These are phyloP conservation scores for Torymus aiolomorphi DNA, from an alignment of 2,888 invertebrate species.

Conservation along the genomic window DNA sequence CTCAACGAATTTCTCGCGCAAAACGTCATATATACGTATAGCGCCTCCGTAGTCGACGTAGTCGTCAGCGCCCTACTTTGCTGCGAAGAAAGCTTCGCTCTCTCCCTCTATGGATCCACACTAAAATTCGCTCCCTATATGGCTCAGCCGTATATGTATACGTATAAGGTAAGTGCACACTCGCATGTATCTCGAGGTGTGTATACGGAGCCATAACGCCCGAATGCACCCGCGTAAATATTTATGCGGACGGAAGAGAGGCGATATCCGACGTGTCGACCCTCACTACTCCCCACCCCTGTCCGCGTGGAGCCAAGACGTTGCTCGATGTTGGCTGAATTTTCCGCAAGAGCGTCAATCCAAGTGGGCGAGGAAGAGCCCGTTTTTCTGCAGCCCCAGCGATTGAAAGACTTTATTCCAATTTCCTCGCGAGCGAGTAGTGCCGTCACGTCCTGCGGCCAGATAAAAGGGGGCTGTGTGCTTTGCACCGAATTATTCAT, in stretches of 20 bases:
- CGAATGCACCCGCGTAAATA: slow-evolving; percentile 61
- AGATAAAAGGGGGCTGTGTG: background rate
- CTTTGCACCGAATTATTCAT: background rate
- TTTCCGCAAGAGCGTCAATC: slow-evolving; percentile 37
- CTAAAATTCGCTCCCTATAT: no score
- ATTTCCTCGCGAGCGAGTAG: slow-evolving; percentile 19
- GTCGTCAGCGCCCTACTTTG: slow-evolving; percentile 25
- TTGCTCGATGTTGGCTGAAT: slow-evolving; percentile 8
- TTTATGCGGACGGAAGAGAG: slow-evolving; percentile 57
- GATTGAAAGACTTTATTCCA: slow-evolving; percentile 43
- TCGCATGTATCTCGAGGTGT: background rate
- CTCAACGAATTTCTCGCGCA: background rate
- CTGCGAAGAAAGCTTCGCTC: no score
- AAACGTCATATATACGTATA: no score
- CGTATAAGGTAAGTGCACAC: background rate
- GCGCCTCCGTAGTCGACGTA: no score
- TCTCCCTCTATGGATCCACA: no score
- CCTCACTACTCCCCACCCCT: slow-evolving; percentile 4
- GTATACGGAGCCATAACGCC: slow-evolving; percentile 51
- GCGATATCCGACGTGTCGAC: slow-evolving; percentile 54
- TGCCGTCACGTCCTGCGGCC: background rate
- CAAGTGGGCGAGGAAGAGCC: slow-evolving; percentile 1
- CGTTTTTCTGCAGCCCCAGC: slow-evolving; percentile 28
- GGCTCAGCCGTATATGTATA: no score
- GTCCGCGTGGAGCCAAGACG: no score